A percentile compares a stretch with the other conserved stretches of the same genome.
These are phyloP conservation scores for Percina caprodes DNA, from an alignment of 2,113 vertebrate genomes.

Conservation along the genomic window DNA sequence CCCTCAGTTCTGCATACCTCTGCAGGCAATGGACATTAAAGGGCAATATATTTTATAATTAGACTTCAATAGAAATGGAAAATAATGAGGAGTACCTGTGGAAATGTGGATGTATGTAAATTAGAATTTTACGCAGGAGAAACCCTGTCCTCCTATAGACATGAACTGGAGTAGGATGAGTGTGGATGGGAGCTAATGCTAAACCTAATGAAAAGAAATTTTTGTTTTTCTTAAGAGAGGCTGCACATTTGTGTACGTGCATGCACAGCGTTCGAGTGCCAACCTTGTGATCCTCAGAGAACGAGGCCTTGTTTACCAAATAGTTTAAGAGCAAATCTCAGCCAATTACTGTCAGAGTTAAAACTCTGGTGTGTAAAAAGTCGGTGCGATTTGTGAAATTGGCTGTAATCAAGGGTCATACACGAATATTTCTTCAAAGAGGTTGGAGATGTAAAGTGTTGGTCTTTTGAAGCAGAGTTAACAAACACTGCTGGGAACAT, in stretches of 20 bases:
- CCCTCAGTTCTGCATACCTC: conserved; percentile 26
- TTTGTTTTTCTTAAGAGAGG: conserved; percentile 3
- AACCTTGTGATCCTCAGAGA: conserved; percentile 38
- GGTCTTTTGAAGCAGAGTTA: conserved; percentile 33
- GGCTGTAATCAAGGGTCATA: conserved; percentile 42
- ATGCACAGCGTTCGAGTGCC: not conserved
- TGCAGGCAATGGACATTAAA: conserved; percentile 51
- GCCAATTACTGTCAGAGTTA: conserved; percentile 57
- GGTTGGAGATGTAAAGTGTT: conserved; percentile 31
- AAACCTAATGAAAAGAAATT: conserved; percentile 43
- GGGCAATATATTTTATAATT: conserved; percentile 53
- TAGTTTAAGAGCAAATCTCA: conserved; percentile 38
- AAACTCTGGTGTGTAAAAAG: conserved; percentile 21
- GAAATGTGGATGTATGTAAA: conserved; percentile 39
- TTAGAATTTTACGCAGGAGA: not conserved
- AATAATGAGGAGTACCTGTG: conserved; percentile 48
- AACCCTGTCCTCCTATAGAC: not conserved
- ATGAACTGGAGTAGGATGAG: not conserved
- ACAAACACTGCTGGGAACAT: conserved; percentile 33
- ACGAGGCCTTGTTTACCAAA: conserved; percentile 44
- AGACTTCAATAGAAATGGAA: conserved; percentile 36
- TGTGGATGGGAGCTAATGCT: conserved; percentile 29
- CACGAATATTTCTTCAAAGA: conserved; percentile 37
- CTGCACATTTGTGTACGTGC: not conserved
- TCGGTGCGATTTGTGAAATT: conserved; percentile 45